phyloP scores from a whole-genome alignment of 2,888 invertebrate genomes.

The Cybosia mesomella region DNA sequence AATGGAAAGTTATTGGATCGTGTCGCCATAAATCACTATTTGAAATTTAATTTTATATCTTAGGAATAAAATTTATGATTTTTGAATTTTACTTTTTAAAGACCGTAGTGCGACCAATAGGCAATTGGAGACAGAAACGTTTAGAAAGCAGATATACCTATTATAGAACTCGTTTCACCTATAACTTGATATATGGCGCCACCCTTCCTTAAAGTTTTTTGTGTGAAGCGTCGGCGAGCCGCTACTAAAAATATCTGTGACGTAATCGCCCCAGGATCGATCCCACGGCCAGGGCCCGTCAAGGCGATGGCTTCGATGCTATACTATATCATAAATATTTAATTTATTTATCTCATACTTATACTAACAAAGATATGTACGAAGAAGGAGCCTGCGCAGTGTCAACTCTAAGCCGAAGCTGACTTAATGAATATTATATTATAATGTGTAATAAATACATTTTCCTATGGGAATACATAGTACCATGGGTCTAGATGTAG shows the following conservation, averaged over 20 bases:
- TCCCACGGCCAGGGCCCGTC: conserved; percentile 70
- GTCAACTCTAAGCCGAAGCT: conserved; percentile 36
- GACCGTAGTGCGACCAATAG: neutral
- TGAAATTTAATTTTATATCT: conserved; percentile 3
- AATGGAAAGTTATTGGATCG: conserved; percentile 52
- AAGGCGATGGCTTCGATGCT: conserved; percentile 52
- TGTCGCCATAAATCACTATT: conserved; percentile 26
- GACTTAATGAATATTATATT: neutral
- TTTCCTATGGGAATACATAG: too few species aligned
- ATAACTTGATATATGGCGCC: conserved; percentile 74
- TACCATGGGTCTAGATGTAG: too few species aligned
- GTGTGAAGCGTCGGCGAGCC: conserved; percentile 72
- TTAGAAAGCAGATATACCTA: neutral
- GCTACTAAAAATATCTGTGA: conserved; percentile 82
- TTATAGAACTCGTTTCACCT: conserved; percentile 35
- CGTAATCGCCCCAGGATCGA: conserved; percentile 66
- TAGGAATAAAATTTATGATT: neutral
- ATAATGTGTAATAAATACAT: neutral
- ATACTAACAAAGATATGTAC: conserved; percentile 60
- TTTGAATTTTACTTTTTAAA: neutral
- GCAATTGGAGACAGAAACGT: neutral
- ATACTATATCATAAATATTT: conserved; percentile 82
- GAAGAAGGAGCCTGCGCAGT: conserved; percentile 64
- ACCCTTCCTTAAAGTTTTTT: conserved; percentile 78
- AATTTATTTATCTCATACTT: conserved; percentile 75